Evolutionary conservation across 2,113 vertebrate species (phyloP), one percentile per base, ranked within the genome.

Genomic region (Periophthalmus modestus): DNA sequence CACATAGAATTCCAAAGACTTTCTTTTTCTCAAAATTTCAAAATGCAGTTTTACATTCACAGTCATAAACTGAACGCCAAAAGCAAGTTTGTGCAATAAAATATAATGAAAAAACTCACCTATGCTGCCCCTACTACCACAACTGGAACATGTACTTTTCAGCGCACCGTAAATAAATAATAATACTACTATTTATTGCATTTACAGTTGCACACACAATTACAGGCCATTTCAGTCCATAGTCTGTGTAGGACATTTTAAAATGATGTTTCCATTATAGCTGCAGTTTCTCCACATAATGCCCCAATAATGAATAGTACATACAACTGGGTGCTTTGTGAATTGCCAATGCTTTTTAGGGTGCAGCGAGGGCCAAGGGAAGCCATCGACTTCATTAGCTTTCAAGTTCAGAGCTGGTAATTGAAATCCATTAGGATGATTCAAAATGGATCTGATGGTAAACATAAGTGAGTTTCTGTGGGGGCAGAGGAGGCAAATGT

Each of bases 401-500:
- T 90, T 90, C 89, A 94, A 92, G 92, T 94, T 95, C 91, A 93
- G 92, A 93, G 88, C 89, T 92, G 92, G 93, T 93, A 94, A 95
- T 94, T 96, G 95, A 97, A 96, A 93, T 91, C 88, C 90, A 93
- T 92, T 93, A 90, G 81, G 80, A 69, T 89, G 93, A 95, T 95
- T 91, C 93, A 93, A 97, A 96, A 96, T 94, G 92, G 92, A 92
- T 92, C 88, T 88, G 88, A 95, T 94, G 94, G 89, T 94, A 95
- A 97, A 96, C 93, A 95, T 94, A 94, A 96, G 93, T 90, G 91
- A 94, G 93, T 95, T 15, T 95, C 94, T 93, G 93, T 93, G 92
- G 59, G 94, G 94, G 91, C 91, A 89, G 89, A 86, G 91, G 89
- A 94, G 94, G 93, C 93, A 94, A 95, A 95, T 95, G 95, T 94